Evolutionary conservation across 2,888 invertebrate genomes (phyloP).

Genomic region (Luffia ferchaultella): DNA sequence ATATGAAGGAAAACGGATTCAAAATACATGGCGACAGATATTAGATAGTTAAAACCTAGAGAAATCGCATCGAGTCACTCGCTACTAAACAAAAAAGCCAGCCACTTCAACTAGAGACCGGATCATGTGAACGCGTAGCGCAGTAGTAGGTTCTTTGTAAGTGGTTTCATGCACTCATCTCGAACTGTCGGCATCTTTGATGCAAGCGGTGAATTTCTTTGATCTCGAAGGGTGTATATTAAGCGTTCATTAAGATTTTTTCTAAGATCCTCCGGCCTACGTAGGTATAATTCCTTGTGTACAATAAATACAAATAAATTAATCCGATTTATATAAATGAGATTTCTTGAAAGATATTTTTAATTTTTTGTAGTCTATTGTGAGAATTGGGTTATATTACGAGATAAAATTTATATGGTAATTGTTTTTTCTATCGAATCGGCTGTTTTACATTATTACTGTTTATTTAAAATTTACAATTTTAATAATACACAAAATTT

Average conservation of each 20-base stretch:
- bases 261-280: slow-evolving; percentile 17
- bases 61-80: background rate
- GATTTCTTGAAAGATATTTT: background rate
- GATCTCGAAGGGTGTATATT: slow-evolving; percentile 38
- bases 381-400: background rate
- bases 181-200: slow-evolving; percentile 11
- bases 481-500: no score
- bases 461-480: background rate
- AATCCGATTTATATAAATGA: background rate
- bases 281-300: slow-evolving; percentile 7
- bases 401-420: background rate
- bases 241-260: slow-evolving; percentile 44
- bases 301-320: slow-evolving; percentile 8
- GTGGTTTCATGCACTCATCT: slow-evolving; percentile 41
- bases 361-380: background rate
- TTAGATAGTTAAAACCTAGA: background rate
- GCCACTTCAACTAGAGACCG: slow-evolving; percentile 9
- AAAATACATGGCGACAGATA: background rate
- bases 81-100: background rate
- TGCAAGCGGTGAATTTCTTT: slow-evolving; percentile 40
- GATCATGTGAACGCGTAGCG: slow-evolving; percentile 35
- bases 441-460: background rate
- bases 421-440: background rate
- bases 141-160: slow-evolving; percentile 41
- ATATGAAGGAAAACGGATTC: no score